Base-by-base conservation (phyloP, 2,888 invertebrate genomes). In the Meloe dianella region DNA sequence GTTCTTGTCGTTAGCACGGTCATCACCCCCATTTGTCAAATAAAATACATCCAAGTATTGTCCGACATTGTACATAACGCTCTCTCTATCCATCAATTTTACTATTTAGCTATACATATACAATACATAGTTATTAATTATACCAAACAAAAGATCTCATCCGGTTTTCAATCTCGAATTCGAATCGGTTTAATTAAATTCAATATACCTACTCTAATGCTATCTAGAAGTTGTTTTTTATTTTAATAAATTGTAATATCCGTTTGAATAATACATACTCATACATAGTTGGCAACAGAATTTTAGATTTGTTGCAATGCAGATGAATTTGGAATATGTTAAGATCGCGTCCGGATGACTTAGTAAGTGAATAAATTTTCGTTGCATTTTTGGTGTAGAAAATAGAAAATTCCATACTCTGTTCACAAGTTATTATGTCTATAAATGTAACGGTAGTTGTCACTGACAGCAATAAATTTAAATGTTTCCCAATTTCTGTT, bases 1-100 rank as follows among this genome's bases (percentile, higher is more conserved):
- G 71, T 73, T 73, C 70, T 72, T 73, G 73, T 75, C 73, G 75
- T 78, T 77, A 74, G 69, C 71, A 73, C 71, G 73, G 70, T 74
- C 73, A 72, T 74, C 74, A 73, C 73, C 68, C 68, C 71, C 71
- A 74, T 72, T 71, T 69, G 71, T 73, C 73, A 71, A 66, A 57
- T 35, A 63, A 67, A 68, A 65, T 63, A 58, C 68, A 59, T 64
- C 30, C 67, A 59, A 59, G 54, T 62, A 60, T 60, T 38, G 63
- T 60, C 56, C 60, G 20, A 60, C 63, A 62, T 60, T n/a, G 59
- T 14, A 20, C 35, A 35, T 58, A 54, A 63, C 54, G 63, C 57
- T 54, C 32, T 54, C 32, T 51, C 62, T 54, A 65, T 67, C 64
- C 61, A 61, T 64, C 64, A 64, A 30, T 32, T 51, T 24, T 59